Conservation (phyloP, 2,113 vertebrate species). For the Dicrurus megarhynchus region DNA sequence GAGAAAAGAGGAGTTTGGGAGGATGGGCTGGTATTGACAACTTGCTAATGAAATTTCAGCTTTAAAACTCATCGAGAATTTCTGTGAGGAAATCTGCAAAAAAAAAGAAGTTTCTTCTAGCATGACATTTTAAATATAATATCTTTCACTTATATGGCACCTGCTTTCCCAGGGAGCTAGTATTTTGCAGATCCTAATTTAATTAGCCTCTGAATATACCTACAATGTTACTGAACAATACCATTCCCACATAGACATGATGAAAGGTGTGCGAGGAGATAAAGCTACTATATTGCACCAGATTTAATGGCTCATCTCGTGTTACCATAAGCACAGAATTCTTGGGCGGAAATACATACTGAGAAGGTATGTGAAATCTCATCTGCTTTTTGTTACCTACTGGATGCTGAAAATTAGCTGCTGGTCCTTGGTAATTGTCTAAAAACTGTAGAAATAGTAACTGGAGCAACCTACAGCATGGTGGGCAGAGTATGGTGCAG, state of each 20-base stretch:
- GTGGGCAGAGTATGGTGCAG: not conserved
- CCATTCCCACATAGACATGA: not conserved
- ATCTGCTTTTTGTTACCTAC: not conserved
- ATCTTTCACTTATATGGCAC: slow-evolving; percentile 21
- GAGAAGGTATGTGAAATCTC: not conserved
- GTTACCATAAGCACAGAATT: not conserved
- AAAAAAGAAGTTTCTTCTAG: not conserved
- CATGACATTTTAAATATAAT: slow-evolving; percentile 19
- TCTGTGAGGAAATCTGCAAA: not conserved
- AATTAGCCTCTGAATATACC: slow-evolving; percentile 24
- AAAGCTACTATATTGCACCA: not conserved
- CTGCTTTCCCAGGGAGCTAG: not conserved
- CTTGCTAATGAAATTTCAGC: slow-evolving; percentile 52
- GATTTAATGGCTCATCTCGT: not conserved
- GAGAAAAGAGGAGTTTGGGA: not conserved
- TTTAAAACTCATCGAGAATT: slow-evolving; percentile 2
- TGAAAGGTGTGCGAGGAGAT: not conserved
- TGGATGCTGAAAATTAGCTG: not conserved
- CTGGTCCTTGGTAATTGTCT: not conserved
- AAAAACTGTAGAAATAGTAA: not conserved
- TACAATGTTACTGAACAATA: not conserved
- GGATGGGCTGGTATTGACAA: slow-evolving; percentile 37
- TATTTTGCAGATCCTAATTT: slow-evolving; percentile 39
- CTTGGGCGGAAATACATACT: not conserved
- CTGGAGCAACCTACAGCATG: not conserved